Evolutionary conservation across 2,888 invertebrate species (phyloP), one percentile per base, ranked within the genome.

Genomic region (Cephus sareptanus): DNA sequence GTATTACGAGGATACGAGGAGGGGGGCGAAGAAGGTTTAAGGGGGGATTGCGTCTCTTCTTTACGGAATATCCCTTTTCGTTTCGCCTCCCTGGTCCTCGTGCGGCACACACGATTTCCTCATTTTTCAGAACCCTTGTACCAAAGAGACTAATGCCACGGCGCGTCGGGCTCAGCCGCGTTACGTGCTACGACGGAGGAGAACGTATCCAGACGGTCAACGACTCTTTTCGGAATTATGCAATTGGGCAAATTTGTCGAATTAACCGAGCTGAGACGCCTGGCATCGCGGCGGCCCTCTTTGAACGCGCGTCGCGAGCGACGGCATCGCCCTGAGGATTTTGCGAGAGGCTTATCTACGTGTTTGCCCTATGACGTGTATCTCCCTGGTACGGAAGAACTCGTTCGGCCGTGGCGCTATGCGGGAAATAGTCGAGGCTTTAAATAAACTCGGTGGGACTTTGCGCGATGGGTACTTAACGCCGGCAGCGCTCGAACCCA

Each of bases 241-340:
- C 90, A 89, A 90, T 91, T 91, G 90, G 86, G 85, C 88, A 87
- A 91, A 90, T 90, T 90, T 91, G 89, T 85, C 89, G 87, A 90
- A 90, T 89, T 89, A 87, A 85, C 84, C 84, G 82, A 81, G 79
- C 80, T 80, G 77, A 79, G 80, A 77, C 78, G 70, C 76, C 81
- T 80, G 83, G 76, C 79, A 76, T 75, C 75, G 79, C 78, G 75
- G 68, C 34, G 76, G 71, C 23, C 34, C 33, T 11, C 73, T 1
- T 34, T 31, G 34, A 37, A 13, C 37, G 23, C n/a, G 15, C 15
- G 69, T n/a, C 68, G n/a, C 35, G 11, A 23, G 34, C 35, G 23
- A 34, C n/a, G 74, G 12, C 35, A 35, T 35, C 35, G 35, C 3
- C 15, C 15, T 4, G 6, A 40, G 2, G 40, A 40, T 23, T 40